Evolutionary conservation across 1,140 invertebrate species (phyloP).

Genomic region (Hycleus cichorii): DNA sequence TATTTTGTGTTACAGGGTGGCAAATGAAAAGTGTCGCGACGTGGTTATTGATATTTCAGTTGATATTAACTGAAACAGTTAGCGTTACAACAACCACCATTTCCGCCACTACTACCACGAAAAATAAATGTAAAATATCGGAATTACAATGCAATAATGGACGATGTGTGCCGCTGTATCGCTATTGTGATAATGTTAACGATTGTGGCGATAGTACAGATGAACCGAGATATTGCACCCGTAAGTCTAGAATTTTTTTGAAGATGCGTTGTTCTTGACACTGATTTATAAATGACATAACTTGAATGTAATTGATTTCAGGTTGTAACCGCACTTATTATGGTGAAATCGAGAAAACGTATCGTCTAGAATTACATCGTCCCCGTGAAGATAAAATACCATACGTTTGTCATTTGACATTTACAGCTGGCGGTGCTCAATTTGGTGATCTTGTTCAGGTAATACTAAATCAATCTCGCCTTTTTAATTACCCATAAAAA

Average conservation of each 20-base stretch:
- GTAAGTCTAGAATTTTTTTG: conserved; percentile 54
- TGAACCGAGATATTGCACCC: conserved; percentile 76
- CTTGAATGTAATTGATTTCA: conserved; percentile 41
- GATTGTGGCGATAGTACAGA: conserved; percentile 81
- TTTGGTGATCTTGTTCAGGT: conserved; percentile 83
- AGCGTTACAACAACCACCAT: conserved; percentile 2
- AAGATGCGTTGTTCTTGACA: not conserved
- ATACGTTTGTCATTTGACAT: conserved; percentile 77
- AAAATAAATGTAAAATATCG: conserved; percentile 57
- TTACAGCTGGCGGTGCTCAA: conserved; percentile 73
- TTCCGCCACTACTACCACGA: conserved; percentile 17
- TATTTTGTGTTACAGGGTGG: not conserved
- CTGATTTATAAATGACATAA: not conserved
- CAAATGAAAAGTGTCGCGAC: conserved; percentile 7
- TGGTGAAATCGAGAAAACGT: conserved; percentile 74
- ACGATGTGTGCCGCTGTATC: conserved; percentile 69
- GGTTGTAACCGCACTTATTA: conserved; percentile 82
- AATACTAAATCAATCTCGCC: not conserved
- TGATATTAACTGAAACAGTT: not conserved
- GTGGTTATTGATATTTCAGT: not conserved
- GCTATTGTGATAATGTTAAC: conserved; percentile 74
- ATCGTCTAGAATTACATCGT: conserved; percentile 71
- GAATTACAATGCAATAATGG: conserved; percentile 75
- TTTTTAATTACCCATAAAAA: too few relatives aligned
- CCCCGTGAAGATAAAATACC: conserved; percentile 75